phyloP scores from a whole-genome alignment of 2,113 vertebrate genomes.

The pig (Sus scrofa) region T2T-Sscrofa CM000822.6:31260001-31260500 shows the following conservation, averaged over 20 bases:
- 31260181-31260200: neutral
- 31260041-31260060: neutral
- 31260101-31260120: neutral
- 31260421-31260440: neutral
- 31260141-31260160: neutral
- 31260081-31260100: neutral
- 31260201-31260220: neutral
- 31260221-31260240: neutral
- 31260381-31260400: neutral
- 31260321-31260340: neutral
- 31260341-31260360: neutral
- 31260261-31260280: neutral
- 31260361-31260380: neutral
- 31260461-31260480: conserved; percentile 24
- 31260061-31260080: neutral
- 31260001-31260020: neutral
- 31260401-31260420: neutral
- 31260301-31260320: neutral
- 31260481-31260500: neutral
- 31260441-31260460: neutral
- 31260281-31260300: neutral
- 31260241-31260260: neutral
- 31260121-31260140: neutral
- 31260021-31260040: neutral
- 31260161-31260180: neutral